Evolutionary conservation across 2,888 invertebrate genomes (phyloP), one percentile per base, ranked within the genome.

Genomic region (Drosophila multiciliata): DNA sequence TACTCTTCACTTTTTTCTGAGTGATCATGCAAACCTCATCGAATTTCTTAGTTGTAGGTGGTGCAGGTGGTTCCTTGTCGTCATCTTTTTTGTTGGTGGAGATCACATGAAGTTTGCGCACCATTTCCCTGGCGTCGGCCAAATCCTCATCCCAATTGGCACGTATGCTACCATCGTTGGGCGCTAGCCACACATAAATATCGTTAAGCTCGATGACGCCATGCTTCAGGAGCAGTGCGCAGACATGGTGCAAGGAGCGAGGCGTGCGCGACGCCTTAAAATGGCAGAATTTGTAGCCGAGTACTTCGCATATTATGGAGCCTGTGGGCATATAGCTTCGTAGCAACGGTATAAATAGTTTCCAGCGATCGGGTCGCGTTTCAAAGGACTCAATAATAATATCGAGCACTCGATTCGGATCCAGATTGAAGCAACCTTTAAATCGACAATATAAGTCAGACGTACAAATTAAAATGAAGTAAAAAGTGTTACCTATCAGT

Each of bases 371-470:
- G 1, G 97, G 96, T 64, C 97, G 95, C 80, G 96, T 96, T 92
- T 99, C 99, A 94, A 99, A 99, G 35, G 98, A 97, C 93, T 99
- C 99, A 86, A 99, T 94, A 83, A 99, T 97, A 75, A 99, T 96
- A 92, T 99, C 99, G 78, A 99, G 94, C 17, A 99, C 99, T 91
- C 99, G 95, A 93, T 99, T 99, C 6, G 99, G 99, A 94, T 99
- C 99, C 92, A 99, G 95, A 94, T 99, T 99, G 93, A 99, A 99
- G 93, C 99, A 99, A 90, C 99, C 99, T 98, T 92, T 5, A 50
- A 3, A 35, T 9, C 7, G 4, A n/a, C 15, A 17, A 45, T 17
- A 20, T 3, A 1, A 6, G 6, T 63, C 20, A 17, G 15, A 20
- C 9, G n/a, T 4, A 7, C 1, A 11, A 8, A 45, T 4, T 26